Evolutionary conservation across 92 coral and sea anemone genomes (phyloP).

Genomic region (Porites cylindrica): DNA sequence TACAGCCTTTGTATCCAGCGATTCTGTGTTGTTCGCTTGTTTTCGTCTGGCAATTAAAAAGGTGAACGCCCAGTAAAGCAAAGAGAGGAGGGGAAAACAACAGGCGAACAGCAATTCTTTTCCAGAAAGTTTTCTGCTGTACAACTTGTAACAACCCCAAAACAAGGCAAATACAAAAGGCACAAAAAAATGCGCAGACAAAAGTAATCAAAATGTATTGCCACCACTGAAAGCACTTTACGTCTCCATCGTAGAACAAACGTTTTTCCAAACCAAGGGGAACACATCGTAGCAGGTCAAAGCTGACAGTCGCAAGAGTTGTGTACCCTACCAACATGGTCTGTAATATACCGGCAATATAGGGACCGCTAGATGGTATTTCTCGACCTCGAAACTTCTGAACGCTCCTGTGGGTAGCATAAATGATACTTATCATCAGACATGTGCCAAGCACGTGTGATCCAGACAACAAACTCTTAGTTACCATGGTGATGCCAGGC

Average conservation of each 20-base stretch:
- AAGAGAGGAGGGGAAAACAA: conserved; percentile 69
- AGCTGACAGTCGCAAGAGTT: conserved; percentile 51
- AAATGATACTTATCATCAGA: conserved; percentile 43
- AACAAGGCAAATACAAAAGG: conserved; percentile 70
- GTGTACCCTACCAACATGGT: conserved; percentile 85
- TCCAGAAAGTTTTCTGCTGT: conserved; percentile 56
- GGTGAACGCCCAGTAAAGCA: conserved; percentile 43
- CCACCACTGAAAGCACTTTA: no score
- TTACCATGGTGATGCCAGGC: conserved; percentile 73
- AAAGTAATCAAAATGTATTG: conserved; percentile 32
- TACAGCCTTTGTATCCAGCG: neutral
- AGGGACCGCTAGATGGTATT: conserved; percentile 72
- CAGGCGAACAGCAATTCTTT: conserved; percentile 61
- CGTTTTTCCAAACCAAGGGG: conserved; percentile 50
- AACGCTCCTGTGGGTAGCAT: conserved; percentile 42
- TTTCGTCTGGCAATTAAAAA: neutral
- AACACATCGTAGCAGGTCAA: conserved; percentile 68
- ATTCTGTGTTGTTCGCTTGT: no score
- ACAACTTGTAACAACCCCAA: conserved; percentile 71
- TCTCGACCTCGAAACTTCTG: conserved; percentile 42
- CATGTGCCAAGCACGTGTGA: neutral
- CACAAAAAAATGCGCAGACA: conserved; percentile 48
- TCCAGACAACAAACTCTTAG: conserved; percentile 66
- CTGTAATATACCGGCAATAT: conserved; percentile 74
- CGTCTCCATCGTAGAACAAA: no score